phyloP scores from a whole-genome alignment of 2,113 vertebrate species.

The Chamaetylas fuelleborni region DNA sequence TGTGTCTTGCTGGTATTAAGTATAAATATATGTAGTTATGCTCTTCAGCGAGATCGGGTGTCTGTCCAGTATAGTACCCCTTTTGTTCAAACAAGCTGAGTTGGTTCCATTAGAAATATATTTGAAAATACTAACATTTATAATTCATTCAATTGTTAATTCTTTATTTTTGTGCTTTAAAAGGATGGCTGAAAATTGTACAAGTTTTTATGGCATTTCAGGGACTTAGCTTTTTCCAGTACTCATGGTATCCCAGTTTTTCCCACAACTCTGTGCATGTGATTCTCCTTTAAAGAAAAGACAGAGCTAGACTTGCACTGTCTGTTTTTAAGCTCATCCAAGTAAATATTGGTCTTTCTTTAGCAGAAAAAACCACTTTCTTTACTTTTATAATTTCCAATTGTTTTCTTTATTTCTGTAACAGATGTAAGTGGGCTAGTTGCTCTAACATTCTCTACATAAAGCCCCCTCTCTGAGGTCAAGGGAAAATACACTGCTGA shows the following conservation, averaged over 20 bases:
- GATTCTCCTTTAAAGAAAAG: not conserved
- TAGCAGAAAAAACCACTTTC: not conserved
- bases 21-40: not conserved
- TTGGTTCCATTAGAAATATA: not conserved
- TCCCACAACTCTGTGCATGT: not conserved
- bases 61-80: not conserved
- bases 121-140: not conserved
- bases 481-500: not conserved
- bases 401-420: not conserved
- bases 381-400: not conserved
- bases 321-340: not conserved
- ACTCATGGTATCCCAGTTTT: not conserved
- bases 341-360: not conserved
- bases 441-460: not conserved
- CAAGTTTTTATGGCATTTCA: not conserved
- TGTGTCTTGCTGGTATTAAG: not conserved
- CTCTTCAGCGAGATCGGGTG: not conserved
- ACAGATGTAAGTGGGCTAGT: not conserved
- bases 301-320: not conserved
- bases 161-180: not conserved
- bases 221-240: not conserved
- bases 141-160: not conserved
- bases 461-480: not conserved
- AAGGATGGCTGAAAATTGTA: not conserved
- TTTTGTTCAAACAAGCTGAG: not conserved